Percentiles rank a stretch among this genome's conserved stretches.
These are phyloP conservation scores for Uropetala carovei DNA, from an alignment of 2,888 invertebrate genomes.

Conservation along the genomic window DNA sequence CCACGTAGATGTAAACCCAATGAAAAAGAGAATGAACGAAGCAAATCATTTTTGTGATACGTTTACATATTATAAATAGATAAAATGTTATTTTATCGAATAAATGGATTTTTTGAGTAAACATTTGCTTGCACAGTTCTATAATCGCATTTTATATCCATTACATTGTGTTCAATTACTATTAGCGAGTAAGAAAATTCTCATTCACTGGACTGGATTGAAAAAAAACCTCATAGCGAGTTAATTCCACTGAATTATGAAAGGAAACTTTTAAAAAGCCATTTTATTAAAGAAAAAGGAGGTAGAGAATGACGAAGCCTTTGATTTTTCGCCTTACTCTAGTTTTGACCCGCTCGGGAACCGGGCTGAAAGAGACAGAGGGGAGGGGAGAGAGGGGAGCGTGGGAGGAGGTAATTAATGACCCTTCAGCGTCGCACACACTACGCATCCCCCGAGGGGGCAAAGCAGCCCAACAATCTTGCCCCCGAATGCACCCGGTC, in stretches of 20 bases:
- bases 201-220: background rate
- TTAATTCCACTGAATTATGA: background rate
- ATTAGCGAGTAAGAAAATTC: no score
- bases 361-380: background rate
- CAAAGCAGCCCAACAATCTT: slow-evolving; percentile 15
- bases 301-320: background rate
- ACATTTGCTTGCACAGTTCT: no score
- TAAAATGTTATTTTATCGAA: no score
- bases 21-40: no score
- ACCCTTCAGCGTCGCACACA: slow-evolving; percentile 58
- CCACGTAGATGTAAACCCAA: no score
- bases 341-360: slow-evolving; percentile 16
- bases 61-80: no score
- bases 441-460: slow-evolving; percentile 30
- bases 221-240: background rate
- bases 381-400: background rate
- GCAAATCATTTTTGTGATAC: no score
- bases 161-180: no score
- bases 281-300: background rate
- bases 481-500: background rate
- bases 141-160: no score
- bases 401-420: slow-evolving; percentile 50
- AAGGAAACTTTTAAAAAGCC: background rate
- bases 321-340: slow-evolving; percentile 40
- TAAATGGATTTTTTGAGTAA: no score